Evolutionary conservation across 2,888 invertebrate species (phyloP), one percentile per base, ranked within the genome.

Genomic region (Calliopum simillimum): DNA sequence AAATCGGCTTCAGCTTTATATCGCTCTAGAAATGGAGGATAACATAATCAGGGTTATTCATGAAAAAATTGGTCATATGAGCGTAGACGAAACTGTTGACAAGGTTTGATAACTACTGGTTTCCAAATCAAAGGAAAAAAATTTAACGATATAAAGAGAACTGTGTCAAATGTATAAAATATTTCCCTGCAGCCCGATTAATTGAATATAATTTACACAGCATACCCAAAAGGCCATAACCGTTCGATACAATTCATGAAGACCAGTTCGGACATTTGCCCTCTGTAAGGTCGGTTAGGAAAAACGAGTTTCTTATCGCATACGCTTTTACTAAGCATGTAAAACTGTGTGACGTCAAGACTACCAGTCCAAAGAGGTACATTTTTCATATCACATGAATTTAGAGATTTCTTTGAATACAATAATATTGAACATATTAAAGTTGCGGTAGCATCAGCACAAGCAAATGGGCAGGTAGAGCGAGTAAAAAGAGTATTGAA

Each of bases 31-130:
- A 59, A 71, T 71, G 68, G 58, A 64, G 4, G 14, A 55, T 8
- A 71, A 71, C 16, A 43, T 62, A 1, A 70, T 70, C 2, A 23
- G 59, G 16, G 62, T 61, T 16, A 14, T 65, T 14, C 67, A 70
- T 14, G 67, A 62, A 6, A 63, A 67, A 21, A 55, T 68, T 12
- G 41, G 62, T 4, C 71, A 68, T 23, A 49, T 71, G 13, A 58
- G 63, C 1, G 41, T 63, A 2, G 68, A 71, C 3, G 58, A 67
- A 13, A 47, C 19, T 2, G 51, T n/a, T n/a, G n/a, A n/a, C n/a
- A n/a, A n/a, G n/a, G n/a, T n/a, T n/a, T n/a, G n/a, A n/a, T 14
- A 68, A 43, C 6, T 71, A 71, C 44, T 71, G 71, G 68, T 71
- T 71, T 11, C 43, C 71, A 1, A 23, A 21, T 25, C 25, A 62